These are phyloP conservation scores for Carollia perspicillata DNA, from an alignment of 2,113 vertebrate genomes.

Conservation along the genomic window DNA sequence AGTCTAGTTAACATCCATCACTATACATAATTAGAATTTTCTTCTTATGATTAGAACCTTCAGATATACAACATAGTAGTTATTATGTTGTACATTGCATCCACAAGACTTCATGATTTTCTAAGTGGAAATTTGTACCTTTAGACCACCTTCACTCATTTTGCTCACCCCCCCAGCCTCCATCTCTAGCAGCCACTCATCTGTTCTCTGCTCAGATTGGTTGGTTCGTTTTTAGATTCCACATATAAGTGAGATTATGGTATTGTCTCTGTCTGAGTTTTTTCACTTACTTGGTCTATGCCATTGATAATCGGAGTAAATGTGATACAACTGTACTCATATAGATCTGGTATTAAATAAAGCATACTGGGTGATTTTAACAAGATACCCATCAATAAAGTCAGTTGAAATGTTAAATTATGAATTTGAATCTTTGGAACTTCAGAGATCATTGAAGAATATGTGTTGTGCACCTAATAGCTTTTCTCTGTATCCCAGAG, in stretches of 20 bases:
- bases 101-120: neutral
- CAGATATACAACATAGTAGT: neutral
- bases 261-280: neutral
- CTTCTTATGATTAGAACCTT: neutral
- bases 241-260: neutral
- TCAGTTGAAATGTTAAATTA: neutral
- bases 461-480: neutral
- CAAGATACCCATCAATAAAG: neutral
- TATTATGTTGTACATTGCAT: neutral
- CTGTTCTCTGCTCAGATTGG: neutral
- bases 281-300: neutral
- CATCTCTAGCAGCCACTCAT: neutral
- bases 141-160: neutral
- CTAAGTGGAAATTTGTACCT: neutral
- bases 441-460: conserved; percentile 1
- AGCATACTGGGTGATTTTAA: neutral
- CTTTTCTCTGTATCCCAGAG: neutral
- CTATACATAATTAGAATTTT: neutral
- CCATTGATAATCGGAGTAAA: neutral
- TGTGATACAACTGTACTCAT: neutral
- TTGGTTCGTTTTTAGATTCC: neutral
- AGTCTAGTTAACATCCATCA: neutral
- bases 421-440: conserved; percentile 1
- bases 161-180: neutral
- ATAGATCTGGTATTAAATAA: neutral